These are phyloP conservation scores for Conopomorpha cramerella DNA, from an alignment of 1,140 invertebrate genomes.

Conservation along the genomic window DNA sequence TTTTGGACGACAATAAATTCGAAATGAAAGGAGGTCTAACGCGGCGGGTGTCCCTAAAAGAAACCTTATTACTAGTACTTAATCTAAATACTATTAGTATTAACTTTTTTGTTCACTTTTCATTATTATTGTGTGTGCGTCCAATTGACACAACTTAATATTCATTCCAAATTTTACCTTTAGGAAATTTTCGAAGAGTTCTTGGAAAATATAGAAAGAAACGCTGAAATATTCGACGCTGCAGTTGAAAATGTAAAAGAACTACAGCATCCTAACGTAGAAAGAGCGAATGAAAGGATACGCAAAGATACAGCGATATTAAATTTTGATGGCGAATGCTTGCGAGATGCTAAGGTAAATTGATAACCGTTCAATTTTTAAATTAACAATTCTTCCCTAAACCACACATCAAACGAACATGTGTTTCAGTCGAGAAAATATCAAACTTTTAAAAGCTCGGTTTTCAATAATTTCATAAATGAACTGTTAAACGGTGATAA, in stretches of 20 bases:
- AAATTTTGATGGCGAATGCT: conserved; percentile 21
- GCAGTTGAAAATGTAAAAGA: conserved; percentile 19
- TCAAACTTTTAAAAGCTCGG: too few species aligned
- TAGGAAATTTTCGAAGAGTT: not conserved
- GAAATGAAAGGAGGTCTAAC: too few species aligned
- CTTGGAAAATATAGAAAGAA: conserved; percentile 15
- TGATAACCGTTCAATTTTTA: not conserved
- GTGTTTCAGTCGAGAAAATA: too few species aligned
- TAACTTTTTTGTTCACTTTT: not conserved
- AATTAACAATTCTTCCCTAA: not conserved
- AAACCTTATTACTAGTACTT: too few species aligned
- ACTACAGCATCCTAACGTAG: conserved; percentile 9
- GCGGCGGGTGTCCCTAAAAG: too few species aligned
- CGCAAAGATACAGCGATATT: conserved; percentile 21
- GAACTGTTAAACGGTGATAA: too few species aligned
- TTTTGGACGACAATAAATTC: too few species aligned
- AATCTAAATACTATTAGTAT: too few species aligned
- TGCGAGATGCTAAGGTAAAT: conserved; percentile 23
- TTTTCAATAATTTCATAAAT: too few species aligned
- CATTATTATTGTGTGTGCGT: not conserved
- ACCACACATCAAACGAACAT: too few species aligned
- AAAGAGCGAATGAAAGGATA: conserved; percentile 18
- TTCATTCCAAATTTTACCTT: too few species aligned
- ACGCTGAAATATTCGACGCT: conserved; percentile 27
- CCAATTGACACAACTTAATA: too few species aligned